A percentile compares a stretch with the other conserved stretches of the same genome.
phyloP scores from a whole-genome alignment of 2,797 vertebrate species.

The Sebastes flavidus region DNA sequence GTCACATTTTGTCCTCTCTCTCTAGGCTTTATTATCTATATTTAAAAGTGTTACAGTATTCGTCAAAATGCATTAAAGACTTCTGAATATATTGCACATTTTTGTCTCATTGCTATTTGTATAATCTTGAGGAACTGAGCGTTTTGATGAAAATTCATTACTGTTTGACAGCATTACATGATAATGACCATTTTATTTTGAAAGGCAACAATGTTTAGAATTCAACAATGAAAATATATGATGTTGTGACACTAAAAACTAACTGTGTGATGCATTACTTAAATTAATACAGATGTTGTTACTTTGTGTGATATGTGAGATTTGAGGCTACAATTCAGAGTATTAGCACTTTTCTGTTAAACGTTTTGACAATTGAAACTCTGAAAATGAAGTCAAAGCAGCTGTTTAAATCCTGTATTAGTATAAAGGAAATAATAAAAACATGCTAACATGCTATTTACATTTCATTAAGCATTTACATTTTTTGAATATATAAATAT shows the following conservation, averaged over 20 bases:
- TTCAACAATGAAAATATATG: background rate
- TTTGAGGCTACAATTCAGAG: too few relatives aligned
- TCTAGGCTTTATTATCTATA: background rate
- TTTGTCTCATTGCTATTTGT: background rate
- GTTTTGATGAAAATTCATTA: background rate
- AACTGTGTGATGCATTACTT: too few relatives aligned
- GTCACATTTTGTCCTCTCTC: background rate
- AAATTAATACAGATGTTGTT: too few relatives aligned
- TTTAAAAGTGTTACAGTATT: background rate
- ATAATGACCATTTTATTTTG: background rate
- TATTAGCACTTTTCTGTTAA: background rate
- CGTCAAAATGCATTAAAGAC: background rate
- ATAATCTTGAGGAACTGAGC: background rate
- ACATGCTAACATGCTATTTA: background rate
- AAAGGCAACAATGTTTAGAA: background rate
- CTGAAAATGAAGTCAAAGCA: background rate
- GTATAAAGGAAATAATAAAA: background rate
- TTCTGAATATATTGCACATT: background rate
- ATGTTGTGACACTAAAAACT: background rate
- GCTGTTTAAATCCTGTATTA: background rate
- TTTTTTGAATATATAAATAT: background rate
- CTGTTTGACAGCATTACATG: background rate
- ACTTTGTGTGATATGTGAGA: too few relatives aligned
- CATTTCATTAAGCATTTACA: background rate
- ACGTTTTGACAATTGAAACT: background rate